Evolutionary conservation across 2,797 vertebrate species (phyloP).

Genomic region (Siniperca scherzeri): DNA sequence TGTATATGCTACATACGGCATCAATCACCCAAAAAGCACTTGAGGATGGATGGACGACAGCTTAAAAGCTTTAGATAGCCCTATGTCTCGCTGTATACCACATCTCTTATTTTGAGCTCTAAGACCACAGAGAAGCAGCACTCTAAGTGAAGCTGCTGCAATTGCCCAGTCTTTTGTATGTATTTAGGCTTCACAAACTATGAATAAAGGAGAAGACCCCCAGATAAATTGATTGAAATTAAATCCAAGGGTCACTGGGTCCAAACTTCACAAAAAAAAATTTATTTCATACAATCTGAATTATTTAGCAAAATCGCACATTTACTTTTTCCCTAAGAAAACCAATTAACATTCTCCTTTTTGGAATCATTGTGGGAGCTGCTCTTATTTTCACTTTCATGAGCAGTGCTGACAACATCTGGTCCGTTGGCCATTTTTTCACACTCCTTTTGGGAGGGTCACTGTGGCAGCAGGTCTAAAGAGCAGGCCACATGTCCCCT

Average conservation of each 20-base stretch:
- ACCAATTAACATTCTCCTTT: background rate
- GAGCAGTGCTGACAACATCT: slow-evolving; percentile 35
- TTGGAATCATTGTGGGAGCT: background rate
- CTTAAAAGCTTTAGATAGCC: slow-evolving; percentile 67
- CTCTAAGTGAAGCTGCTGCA: slow-evolving; percentile 10
- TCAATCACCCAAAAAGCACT: slow-evolving; percentile 66
- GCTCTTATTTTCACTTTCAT: slow-evolving; percentile 4
- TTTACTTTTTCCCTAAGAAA: background rate
- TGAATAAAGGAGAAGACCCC: background rate
- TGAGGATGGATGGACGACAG: slow-evolving; percentile 57
- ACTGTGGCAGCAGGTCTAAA: slow-evolving; percentile 49
- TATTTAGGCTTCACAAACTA: background rate
- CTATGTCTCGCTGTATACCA: slow-evolving; percentile 17
- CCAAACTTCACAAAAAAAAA: background rate
- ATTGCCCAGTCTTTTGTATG: background rate
- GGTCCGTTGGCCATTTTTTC: background rate
- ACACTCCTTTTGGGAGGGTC: slow-evolving; percentile 38
- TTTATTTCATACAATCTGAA: background rate
- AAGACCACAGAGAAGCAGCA: slow-evolving; percentile 20
- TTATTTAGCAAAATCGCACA: background rate
- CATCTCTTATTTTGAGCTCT: slow-evolving; percentile 25
- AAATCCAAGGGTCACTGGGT: background rate
- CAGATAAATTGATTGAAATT: background rate
- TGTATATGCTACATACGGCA: background rate
- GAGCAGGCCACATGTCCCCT: slow-evolving; percentile 15